These are phyloP conservation scores for Camelus bactrianus DNA, from an alignment of 2,113 vertebrate genomes.

Conservation along the genomic window DNA sequence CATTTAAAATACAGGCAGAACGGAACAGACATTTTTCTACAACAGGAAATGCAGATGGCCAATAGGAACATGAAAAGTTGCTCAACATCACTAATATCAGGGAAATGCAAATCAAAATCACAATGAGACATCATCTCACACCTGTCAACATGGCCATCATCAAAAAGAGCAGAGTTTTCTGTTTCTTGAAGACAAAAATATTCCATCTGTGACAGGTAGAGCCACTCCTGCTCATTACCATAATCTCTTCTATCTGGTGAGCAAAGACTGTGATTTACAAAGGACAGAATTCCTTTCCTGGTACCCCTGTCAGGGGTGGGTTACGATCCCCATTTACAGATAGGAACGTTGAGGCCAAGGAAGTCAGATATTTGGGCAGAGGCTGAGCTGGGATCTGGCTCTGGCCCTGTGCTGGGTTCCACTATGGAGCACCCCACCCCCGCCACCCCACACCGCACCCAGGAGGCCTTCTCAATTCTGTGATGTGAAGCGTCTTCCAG, in stretches of 20 bases:
- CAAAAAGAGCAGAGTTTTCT: too few relatives aligned
- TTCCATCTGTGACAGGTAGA: not conserved
- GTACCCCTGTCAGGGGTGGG: not conserved
- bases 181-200: not conserved
- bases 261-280: not conserved
- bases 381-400: not conserved
- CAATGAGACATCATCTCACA: too few relatives aligned
- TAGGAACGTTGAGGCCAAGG: not conserved
- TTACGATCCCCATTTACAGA: not conserved
- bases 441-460: accelerated
- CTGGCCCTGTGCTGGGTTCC: not conserved
- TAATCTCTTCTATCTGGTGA: not conserved
- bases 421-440: too few relatives aligned
- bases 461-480: not conserved
- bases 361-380: not conserved
- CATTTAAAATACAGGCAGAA: too few relatives aligned
- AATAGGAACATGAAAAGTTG: too few relatives aligned
- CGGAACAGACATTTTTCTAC: too few relatives aligned
- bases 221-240: not conserved
- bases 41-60: too few relatives aligned
- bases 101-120: too few relatives aligned
- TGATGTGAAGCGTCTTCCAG: too few relatives aligned
- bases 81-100: too few relatives aligned
- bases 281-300: accelerated
- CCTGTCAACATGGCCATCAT: too few relatives aligned